These are phyloP conservation scores for Unio pictorum DNA, from an alignment of 2,888 invertebrate species.

Conservation along the genomic window DNA sequence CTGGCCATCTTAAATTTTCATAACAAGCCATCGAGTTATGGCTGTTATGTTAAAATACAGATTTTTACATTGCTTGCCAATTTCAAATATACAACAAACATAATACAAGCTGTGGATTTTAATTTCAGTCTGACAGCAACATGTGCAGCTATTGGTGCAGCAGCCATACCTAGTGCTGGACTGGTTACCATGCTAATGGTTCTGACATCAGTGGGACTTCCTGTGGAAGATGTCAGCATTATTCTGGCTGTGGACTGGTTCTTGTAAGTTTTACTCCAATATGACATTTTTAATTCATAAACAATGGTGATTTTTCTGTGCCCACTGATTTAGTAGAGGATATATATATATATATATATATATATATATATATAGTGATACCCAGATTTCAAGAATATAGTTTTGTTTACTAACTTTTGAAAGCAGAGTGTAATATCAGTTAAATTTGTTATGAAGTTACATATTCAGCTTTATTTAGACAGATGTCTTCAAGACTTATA, in stretches of 20 bases:
- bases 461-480: too few species aligned
- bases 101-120: background rate
- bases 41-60: background rate
- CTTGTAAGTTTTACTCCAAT: slow-evolving; percentile 73
- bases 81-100: background rate
- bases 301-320: background rate
- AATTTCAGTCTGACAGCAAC: slow-evolving; percentile 77
- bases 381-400: background rate
- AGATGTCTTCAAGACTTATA: too few species aligned
- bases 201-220: slow-evolving; percentile 78
- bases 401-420: background rate
- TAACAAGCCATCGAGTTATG: too few species aligned
- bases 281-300: background rate
- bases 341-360: too few species aligned
- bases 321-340: too few species aligned
- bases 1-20: too few species aligned
- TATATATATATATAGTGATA: too few species aligned
- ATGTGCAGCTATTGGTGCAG: slow-evolving; percentile 79
- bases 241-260: slow-evolving; percentile 81
- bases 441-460: too few species aligned
- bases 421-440: too few species aligned
- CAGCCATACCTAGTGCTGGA: slow-evolving; percentile 79
- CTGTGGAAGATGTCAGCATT: slow-evolving; percentile 78
- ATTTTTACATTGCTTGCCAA: background rate
- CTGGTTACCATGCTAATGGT: slow-evolving; percentile 81